Percentiles rank a stretch among this genome's conserved stretches.
phyloP scores from a whole-genome alignment of 2,113 vertebrate genomes.

The Psilopsiagon aymara region DNA sequence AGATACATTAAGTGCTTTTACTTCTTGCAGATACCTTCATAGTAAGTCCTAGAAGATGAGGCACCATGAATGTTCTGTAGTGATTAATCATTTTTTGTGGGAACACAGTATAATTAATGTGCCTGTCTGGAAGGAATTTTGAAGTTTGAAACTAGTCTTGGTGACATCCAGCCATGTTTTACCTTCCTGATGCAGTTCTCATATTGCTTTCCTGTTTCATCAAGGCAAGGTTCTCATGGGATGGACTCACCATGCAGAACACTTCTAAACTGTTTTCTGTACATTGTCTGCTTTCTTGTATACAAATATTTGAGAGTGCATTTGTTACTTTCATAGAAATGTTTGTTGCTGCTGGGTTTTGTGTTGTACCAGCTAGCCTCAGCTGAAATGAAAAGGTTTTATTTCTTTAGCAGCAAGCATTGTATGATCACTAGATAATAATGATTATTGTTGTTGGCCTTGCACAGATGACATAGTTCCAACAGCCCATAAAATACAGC shows the following conservation, averaged over 20 bases:
- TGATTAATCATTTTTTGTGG: neutral
- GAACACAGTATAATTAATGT: neutral
- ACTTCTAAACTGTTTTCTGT: neutral
- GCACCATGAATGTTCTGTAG: neutral
- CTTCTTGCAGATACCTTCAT: neutral
- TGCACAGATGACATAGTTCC: constrained; percentile 14
- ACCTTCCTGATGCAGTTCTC: neutral
- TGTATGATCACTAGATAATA: constrained; percentile 1
- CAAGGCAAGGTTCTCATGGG: neutral
- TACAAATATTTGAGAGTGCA: neutral
- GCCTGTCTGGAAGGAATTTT: neutral
- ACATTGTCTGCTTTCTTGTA: neutral
- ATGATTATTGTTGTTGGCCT: neutral
- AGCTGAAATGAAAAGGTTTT: too few relatives aligned
- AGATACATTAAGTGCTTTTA: fast-evolving
- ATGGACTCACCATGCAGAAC: neutral
- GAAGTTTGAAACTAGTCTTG: neutral
- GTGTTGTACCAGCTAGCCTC: too few relatives aligned
- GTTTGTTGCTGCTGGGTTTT: neutral
- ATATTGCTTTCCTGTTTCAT: neutral
- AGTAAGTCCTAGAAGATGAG: neutral
- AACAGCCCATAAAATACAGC: constrained; percentile 13
- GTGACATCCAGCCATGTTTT: neutral
- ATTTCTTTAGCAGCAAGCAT: neutral
- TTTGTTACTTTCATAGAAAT: neutral